phyloP scores from a whole-genome alignment of 2,888 invertebrate species.

The Drosophila paracracens region DNA sequence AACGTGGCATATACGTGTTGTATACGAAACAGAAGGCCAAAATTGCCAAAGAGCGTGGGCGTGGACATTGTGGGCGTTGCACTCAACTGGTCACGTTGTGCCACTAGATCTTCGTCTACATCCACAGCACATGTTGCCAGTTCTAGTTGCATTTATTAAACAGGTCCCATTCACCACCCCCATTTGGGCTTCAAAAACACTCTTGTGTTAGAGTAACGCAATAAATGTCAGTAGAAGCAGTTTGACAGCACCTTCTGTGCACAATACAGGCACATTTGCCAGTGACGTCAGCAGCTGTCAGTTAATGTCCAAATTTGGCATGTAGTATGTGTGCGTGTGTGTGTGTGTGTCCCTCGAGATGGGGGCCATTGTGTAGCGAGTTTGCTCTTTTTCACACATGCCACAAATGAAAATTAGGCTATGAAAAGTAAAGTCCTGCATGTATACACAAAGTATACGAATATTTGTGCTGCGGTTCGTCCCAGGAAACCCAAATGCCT shows the following conservation, averaged over 20 bases:
- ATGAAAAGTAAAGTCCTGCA: slow-evolving; percentile 30
- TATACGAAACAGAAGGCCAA: slow-evolving; percentile 41
- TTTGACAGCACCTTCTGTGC: slow-evolving; percentile 27
- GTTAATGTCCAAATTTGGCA: slow-evolving; percentile 42
- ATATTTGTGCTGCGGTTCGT: slow-evolving; percentile 41
- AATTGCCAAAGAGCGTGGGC: slow-evolving; percentile 4
- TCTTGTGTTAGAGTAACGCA: slow-evolving; percentile 34
- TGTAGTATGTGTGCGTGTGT: slow-evolving; percentile 3
- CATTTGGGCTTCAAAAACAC: not conserved
- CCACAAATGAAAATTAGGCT: slow-evolving; percentile 55
- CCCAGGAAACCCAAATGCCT: slow-evolving; percentile 23
- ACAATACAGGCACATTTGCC: slow-evolving; percentile 7
- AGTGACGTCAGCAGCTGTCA: slow-evolving; percentile 65
- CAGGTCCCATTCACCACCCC: not conserved
- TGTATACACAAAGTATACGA: slow-evolving; percentile 12
- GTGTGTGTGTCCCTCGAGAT: slow-evolving; percentile 4
- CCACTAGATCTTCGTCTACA: slow-evolving; percentile 37
- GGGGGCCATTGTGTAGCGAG: slow-evolving; percentile 10
- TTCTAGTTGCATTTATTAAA: slow-evolving; percentile 37
- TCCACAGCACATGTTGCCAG: slow-evolving; percentile 30
- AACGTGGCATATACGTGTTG: slow-evolving; percentile 64
- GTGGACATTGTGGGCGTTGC: slow-evolving; percentile 9
- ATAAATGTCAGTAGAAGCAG: slow-evolving; percentile 51
- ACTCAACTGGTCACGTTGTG: slow-evolving; percentile 17
- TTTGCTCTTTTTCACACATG: slow-evolving; percentile 38